Evolutionary conservation across 2,113 vertebrate genomes (phyloP), one percentile per base, ranked within the genome.

Genomic region (Solea solea): DNA sequence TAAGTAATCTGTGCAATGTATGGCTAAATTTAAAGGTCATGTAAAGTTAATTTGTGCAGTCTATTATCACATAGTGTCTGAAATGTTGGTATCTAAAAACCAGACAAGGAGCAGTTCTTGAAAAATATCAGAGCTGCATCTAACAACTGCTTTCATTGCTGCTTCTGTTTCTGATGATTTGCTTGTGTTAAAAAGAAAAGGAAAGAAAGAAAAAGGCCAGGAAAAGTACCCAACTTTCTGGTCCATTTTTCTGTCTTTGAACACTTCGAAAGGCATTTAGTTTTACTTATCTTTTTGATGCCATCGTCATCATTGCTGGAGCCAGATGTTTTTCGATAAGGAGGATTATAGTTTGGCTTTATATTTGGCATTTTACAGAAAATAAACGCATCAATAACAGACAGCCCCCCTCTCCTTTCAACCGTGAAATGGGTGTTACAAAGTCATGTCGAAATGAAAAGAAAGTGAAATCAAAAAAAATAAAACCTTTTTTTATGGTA

Each of bases 31-130:
- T 50, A 54, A 58, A 50, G 77, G 68, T 66, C 64, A 64, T 48
- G 74, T 10, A 25, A 27, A 63, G 72, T 68, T 55, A 64, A 68
- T 87, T 80, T 80, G 62, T 55, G 12, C 46, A 41, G 58, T 39
- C 62, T 64, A 63, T 77, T 69, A 75, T 64, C 63, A n/a, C 55
- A 52, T 34, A 39, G 57, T 27, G 53, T 55, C 21, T 74, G 16
- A 39, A 53, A 54, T 11, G 5, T n/a, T 40, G 71, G 53, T 34
- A 9, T 64, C 28, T 6, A 45, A 39, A 39, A 69, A 25, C 45
- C 68, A 16, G 59, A 62, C 52, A 13, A 50, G 41, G 51, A n/a
- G 28, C 54, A 41, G 8, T 28, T 8, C 21, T 34, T 21, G 52
- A 60, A 25, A 21, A 66, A 14, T 49, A 69, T 15, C 1, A 63